phyloP scores from a whole-genome alignment of 2,113 vertebrate species.

The Leptobrachium leishanense region DNA sequence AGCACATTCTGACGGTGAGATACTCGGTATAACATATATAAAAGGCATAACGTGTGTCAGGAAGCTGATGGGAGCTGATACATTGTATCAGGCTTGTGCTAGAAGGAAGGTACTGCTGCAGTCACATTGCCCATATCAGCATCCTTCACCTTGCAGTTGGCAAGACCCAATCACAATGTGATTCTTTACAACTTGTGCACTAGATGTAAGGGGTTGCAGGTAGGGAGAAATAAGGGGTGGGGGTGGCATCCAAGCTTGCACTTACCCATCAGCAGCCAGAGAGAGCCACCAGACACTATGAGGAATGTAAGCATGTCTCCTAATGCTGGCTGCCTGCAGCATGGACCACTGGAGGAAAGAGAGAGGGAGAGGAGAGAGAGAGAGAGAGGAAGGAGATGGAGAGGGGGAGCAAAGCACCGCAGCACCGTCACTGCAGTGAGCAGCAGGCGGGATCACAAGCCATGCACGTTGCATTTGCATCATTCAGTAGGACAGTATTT shows the following conservation, averaged over 20 bases:
- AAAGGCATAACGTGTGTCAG: too few relatives aligned
- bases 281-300: constrained; percentile 67
- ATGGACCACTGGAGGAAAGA: constrained; percentile 40
- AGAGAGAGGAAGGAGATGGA: neutral
- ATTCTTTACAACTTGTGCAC: neutral
- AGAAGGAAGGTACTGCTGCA: neutral
- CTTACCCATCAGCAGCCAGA: constrained; percentile 73
- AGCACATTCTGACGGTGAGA: too few relatives aligned
- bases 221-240: neutral
- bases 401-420: constrained; percentile 29
- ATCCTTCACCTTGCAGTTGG: neutral
- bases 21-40: too few relatives aligned
- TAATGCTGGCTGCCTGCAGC: constrained; percentile 48
- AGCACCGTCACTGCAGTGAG: constrained; percentile 54
- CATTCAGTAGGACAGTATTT: constrained; percentile 45
- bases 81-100: too few relatives aligned
- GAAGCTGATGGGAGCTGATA: too few relatives aligned
- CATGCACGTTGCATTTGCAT: neutral
- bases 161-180: neutral
- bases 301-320: constrained; percentile 72
- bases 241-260: neutral
- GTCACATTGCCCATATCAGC: neutral
- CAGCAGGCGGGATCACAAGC: constrained; percentile 30
- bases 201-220: neutral
- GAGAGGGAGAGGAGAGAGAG: neutral